Percentiles rank a stretch among this genome's conserved stretches.
phyloP scores from a whole-genome alignment of 64 coral and sea anemone species.

The Stichodactyla mertensii region DNA sequence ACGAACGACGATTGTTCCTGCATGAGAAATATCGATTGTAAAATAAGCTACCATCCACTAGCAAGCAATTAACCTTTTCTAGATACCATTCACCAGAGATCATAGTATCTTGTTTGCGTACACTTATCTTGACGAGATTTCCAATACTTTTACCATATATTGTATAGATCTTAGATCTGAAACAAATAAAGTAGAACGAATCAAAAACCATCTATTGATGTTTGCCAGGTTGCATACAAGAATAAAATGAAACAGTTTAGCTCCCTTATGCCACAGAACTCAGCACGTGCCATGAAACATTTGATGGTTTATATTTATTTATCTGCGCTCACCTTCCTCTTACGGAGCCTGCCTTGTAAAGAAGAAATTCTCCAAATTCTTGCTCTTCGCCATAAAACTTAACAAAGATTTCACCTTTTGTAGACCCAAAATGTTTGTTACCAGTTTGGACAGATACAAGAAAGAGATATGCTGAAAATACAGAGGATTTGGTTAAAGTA shows the following conservation, averaged over 20 bases:
- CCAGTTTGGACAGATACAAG: constrained; percentile 54
- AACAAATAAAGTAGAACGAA: not conserved
- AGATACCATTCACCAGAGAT: constrained; percentile 55
- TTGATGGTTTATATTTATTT: no score
- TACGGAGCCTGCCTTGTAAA: constrained; percentile 30
- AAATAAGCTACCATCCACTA: not conserved
- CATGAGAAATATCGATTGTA: no score
- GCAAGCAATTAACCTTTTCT: constrained; percentile 27
- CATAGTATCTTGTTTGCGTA: constrained; percentile 61
- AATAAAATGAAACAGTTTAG: no score
- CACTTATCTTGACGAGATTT: constrained; percentile 40
- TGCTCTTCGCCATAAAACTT: constrained; percentile 52
- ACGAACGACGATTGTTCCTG: no score
- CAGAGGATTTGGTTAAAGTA: not conserved
- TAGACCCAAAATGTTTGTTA: constrained; percentile 26
- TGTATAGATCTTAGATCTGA: not conserved
- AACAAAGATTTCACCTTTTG: constrained; percentile 51
- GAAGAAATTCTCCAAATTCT: constrained; percentile 52
- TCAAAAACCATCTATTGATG: not conserved
- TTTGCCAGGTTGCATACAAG: no score
- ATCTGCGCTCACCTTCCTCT: constrained; percentile 6
- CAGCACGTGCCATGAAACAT: no score
- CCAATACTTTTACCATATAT: constrained; percentile 60
- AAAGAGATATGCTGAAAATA: constrained; percentile 41
- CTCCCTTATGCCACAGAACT: no score